phyloP scores from a whole-genome alignment of 2,888 invertebrate species.

The Cryptocheilus praepositus region DNA sequence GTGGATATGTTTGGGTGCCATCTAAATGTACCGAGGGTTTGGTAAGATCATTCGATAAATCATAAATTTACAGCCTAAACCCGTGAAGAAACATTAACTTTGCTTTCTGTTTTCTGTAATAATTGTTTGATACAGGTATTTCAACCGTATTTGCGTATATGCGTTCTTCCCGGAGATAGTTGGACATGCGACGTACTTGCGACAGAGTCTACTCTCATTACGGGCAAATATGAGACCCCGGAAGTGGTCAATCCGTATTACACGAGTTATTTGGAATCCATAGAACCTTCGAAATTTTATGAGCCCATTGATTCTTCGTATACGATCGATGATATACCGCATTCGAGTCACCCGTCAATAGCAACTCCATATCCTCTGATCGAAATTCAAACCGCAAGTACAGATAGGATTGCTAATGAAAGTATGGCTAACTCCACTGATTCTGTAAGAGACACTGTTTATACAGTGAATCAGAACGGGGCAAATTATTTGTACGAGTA shows the following conservation, averaged over 20 bases:
- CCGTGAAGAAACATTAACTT: constrained; percentile 13
- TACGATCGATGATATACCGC: constrained; percentile 35
- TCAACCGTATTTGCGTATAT: constrained; percentile 64
- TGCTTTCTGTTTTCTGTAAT: neutral
- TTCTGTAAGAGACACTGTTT: neutral
- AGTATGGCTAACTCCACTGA: neutral
- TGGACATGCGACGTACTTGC: constrained; percentile 57
- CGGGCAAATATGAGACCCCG: constrained; percentile 33
- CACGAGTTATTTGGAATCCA: constrained; percentile 50
- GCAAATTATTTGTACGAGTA: constrained; percentile 18
- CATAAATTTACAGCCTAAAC: neutral
- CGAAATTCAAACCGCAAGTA: constrained; percentile 32
- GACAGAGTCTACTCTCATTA: constrained; percentile 34
- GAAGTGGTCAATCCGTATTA: constrained; percentile 48
- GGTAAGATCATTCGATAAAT: constrained; percentile 56
- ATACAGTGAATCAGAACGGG: neutral
- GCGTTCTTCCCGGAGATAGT: constrained; percentile 64
- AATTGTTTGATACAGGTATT: constrained; percentile 56
- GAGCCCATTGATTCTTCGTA: constrained; percentile 43
- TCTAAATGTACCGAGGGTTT: constrained; percentile 65
- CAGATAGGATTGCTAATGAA: constrained; percentile 7
- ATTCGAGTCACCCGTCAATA: constrained; percentile 28
- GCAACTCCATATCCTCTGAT: constrained; percentile 58
- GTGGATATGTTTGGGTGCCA: constrained; percentile 67
- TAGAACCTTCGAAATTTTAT: constrained; percentile 33